Base-by-base conservation (phyloP, 2,797 vertebrate species). In the Forpus xanthops region DNA sequence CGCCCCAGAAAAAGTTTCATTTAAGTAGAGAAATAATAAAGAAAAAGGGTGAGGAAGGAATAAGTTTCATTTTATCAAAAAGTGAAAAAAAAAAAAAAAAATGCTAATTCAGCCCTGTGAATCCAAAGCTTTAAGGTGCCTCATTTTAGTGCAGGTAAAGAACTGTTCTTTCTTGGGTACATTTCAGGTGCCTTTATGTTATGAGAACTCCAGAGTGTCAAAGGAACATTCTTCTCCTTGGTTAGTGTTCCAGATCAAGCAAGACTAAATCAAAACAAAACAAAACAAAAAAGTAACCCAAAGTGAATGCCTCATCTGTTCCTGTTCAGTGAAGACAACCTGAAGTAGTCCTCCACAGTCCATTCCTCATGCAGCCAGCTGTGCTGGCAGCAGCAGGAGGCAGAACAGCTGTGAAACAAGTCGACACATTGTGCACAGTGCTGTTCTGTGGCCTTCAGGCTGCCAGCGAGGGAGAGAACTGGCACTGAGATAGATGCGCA, bases 341-440 rank as follows among this genome's bases (percentile, higher is more conserved):
- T 45, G 47, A 74, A 78, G n/a, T 16, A 68, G 20, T 45, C 30
- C 21, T 74, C 8, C 60, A 35, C 6, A 55, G 27, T 21, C 20
- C 52, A 44, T 9, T 30, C 27, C 6, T 55, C 17, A 82, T 19
- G 49, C 3, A 68, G 10, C 18, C 53, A 60, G 18, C 17, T 49
- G 45, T 42, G 23, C 30, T 39, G 33, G 47, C 47, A 77, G 61
- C 73, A 86, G 45, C 45, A 66, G 42, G 31, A 62, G 35, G 28
- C 44, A 64, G 62, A 60, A 17, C 15, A 75, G 37, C 67, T 66
- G 55, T 42, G 64, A 62, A 55, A 58, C 24, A 30, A 53, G 67
- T 27, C 2, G 2, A 33, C 11, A 41, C 15, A 37, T 2, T 25
- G 7, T 14, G 5, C 11, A 11, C 0, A 3, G 5, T 31, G 33